phyloP scores from a whole-genome alignment of 2,113 vertebrate genomes.

The Arenaria interpres region DNA sequence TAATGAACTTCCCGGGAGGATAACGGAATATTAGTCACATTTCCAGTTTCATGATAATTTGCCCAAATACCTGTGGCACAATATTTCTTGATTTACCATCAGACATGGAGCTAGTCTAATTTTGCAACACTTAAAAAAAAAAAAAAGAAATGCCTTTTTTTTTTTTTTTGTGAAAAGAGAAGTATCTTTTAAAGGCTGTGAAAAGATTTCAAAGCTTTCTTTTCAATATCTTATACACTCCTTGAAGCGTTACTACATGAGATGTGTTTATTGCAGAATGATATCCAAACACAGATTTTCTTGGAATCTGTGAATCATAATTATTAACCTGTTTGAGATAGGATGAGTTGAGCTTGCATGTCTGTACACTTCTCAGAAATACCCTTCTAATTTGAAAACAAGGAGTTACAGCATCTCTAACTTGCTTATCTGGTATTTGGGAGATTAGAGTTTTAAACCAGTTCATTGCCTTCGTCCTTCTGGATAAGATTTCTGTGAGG shows the following conservation, averaged over 20 bases:
- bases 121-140: not conserved
- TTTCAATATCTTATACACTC: not conserved
- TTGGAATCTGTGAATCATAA: not conserved
- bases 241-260: not conserved
- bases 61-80: not conserved
- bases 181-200: not conserved
- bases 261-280: not conserved
- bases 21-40: not conserved
- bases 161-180: not conserved
- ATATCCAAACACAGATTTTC: not conserved
- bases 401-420: not conserved
- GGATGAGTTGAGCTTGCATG: not conserved
- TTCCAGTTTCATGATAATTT: not conserved
- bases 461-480: not conserved
- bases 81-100: not conserved
- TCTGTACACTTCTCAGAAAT: not conserved
- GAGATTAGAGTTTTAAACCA: not conserved
- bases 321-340: not conserved
- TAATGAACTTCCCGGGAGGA: not conserved
- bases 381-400: not conserved
- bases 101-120: not conserved
- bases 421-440: not conserved
- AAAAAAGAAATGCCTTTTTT: not conserved
- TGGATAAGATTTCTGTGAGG: not conserved
- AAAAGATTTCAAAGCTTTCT: not conserved